Conservation (phyloP, 2,113 vertebrate species). For the Rattus rattus region DNA sequence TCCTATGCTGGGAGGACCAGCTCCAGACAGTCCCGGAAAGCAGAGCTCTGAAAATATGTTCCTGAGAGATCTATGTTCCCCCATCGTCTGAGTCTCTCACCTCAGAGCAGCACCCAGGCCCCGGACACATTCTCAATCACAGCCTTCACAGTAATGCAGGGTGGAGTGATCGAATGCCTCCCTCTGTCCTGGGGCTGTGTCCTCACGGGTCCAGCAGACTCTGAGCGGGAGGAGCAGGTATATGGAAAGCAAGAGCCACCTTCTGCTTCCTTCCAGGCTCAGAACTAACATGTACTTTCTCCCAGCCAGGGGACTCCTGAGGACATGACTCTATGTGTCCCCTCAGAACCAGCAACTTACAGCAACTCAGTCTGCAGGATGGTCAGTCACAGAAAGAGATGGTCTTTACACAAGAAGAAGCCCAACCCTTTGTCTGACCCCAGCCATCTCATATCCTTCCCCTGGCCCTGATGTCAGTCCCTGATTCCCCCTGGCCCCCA, state of each 20-base stretch:
- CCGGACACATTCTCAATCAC: not conserved
- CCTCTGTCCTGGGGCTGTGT: not conserved
- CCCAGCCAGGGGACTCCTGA: slow-evolving; percentile 9
- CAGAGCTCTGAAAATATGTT: not conserved
- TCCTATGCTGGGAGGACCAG: not conserved
- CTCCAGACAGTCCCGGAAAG: not conserved
- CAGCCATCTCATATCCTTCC: not conserved
- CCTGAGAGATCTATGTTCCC: not conserved
- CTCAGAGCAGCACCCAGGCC: not conserved
- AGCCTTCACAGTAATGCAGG: not conserved
- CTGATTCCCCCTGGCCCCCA: not conserved
- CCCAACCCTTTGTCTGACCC: not conserved
- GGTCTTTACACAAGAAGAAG: not conserved
- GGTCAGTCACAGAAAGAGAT: not conserved
- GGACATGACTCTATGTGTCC: not conserved
- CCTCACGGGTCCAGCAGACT: not conserved
- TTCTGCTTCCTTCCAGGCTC: not conserved
- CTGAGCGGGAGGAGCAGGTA: not conserved
- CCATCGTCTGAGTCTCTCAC: not conserved
- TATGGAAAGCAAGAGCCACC: not conserved
- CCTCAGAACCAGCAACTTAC: not conserved
- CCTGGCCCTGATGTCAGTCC: not conserved
- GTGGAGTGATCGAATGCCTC: not conserved
- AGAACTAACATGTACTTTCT: not conserved
- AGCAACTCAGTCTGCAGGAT: not conserved